Conservation (phyloP, 2,888 invertebrate species). For the Epiblema foenella region DNA sequence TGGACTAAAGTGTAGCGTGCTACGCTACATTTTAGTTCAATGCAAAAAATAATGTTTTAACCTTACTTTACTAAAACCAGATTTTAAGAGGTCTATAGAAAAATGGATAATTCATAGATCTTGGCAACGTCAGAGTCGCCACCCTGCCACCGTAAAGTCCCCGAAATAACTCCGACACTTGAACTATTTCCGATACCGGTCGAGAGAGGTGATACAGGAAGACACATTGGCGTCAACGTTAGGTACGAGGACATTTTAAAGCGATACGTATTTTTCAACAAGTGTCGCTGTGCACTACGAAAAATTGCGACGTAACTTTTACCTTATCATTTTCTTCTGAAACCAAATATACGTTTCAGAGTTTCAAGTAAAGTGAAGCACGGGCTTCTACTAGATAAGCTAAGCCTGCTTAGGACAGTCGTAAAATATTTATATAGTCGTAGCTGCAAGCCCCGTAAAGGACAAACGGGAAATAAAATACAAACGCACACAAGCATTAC, state of each 20-base stretch:
- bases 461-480: background rate
- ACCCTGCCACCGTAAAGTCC: background rate
- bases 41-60: background rate
- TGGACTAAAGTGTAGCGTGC: background rate
- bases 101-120: too few species aligned
- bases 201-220: slow-evolving; percentile 18
- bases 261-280: slow-evolving; percentile 8
- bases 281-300: background rate
- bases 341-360: background rate
- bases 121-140: background rate
- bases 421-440: slow-evolving; percentile 20
- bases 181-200: slow-evolving; percentile 22
- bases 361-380: background rate
- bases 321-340: background rate
- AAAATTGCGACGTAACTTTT: background rate
- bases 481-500: background rate
- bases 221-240: background rate
- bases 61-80: background rate
- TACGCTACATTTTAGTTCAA: too few species aligned
- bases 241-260: slow-evolving; percentile 17
- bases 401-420: slow-evolving; percentile 10
- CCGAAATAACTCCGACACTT: slow-evolving; percentile 19
- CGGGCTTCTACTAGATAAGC: background rate
- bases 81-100: background rate
- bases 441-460: background rate